Evolutionary conservation across 2,113 vertebrate genomes (phyloP), one percentile per base, ranked within the genome.

Genomic region (Pachycephala philippinensis): DNA sequence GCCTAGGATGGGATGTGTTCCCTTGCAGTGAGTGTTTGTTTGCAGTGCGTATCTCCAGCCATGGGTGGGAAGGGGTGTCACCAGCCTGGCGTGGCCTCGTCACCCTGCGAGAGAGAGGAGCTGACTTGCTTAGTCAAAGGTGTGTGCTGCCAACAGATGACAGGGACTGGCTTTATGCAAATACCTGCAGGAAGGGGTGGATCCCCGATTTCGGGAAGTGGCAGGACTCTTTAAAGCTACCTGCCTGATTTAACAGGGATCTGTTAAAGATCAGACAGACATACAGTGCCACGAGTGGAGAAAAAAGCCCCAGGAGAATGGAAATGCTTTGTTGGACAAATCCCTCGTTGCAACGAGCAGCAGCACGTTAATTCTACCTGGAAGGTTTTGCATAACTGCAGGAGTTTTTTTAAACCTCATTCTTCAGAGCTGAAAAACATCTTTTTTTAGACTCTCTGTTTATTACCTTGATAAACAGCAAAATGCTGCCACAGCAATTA

Each of bases 401-500:
- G 61, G 64, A 52, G 31, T 23, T 11, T 80, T 86, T 94, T 97
- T 87, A 50, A 90, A 52, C 15, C 49, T 88, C 89, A 64, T 94
- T 96, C 93, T 96, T 95, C 66, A 74, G 88, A 94, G 57, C 56
- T 97, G 95, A 97, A 98, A 98, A 98, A 97, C 96, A 97, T 97
- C 96, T 98, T 98, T 98, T 98, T 98, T 98, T 98, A 97, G 97
- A 94, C 16, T 20, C 11, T 82, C 82, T 98, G 97, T 98, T 98
- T 98, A 98, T 95, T 96, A 95, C 93, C 88, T 96, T 92, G 92
- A 95, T 98, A 98, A 98, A 98, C 97, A 98, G 89, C 86, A 97
- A 98, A 98, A 97, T 89, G 98, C 98, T 98, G 90, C 92, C 72
- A 81, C 96, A 98, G 98, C 98, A 98, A 90, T 98, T 97, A 97